Evolutionary conservation across 2,113 vertebrate genomes (phyloP), one percentile per base, ranked within the genome.

Genomic region (Barbus barbus): DNA sequence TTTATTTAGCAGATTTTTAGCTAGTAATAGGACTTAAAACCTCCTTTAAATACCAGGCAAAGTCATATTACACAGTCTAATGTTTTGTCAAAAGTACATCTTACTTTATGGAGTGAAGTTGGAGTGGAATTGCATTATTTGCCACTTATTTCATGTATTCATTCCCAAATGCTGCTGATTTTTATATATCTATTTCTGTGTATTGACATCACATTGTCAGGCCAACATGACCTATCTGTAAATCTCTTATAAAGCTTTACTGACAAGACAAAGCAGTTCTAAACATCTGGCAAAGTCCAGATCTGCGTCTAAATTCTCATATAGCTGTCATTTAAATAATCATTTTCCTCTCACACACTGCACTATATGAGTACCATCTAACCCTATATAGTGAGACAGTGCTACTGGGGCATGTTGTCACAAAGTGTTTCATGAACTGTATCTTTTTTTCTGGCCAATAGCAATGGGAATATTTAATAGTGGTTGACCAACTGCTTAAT

Each of bases 401-500:
- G 65, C 9, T 22, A 12, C 3, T n/a, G 67, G 67, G 31, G 65
- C 65, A 69, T 38, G 28, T 31, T 65, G 61, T 18, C 61, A 65
- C 26, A 18, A 28, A 9, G 6, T 14, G 26, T 65, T 65, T 65
- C 61, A 65, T 28, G 61, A 63, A 28, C 7, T 31, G 16, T 33
- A 65, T 7, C 11, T 58, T 24, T 7, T 31, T 31, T 3, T 0
- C 33, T 3, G 28, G 14, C 33, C 20, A 71, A 38, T 38, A 85
- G 9, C 20, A 36, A 33, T n/a, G n/a, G n/a, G n/a, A n/a, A n/a
- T n/a, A n/a, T n/a, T n/a, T n/a, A n/a, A n/a, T n/a, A n/a, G n/a
- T n/a, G n/a, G n/a, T 9, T 14, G 67, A 76, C 86, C 11, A 51
- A 53, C 22, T 81, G 38, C 83, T 86, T 86, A 24, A 84, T 81